Conservation (phyloP, 2,113 vertebrate species). For the Tapirus terrestris region DNA sequence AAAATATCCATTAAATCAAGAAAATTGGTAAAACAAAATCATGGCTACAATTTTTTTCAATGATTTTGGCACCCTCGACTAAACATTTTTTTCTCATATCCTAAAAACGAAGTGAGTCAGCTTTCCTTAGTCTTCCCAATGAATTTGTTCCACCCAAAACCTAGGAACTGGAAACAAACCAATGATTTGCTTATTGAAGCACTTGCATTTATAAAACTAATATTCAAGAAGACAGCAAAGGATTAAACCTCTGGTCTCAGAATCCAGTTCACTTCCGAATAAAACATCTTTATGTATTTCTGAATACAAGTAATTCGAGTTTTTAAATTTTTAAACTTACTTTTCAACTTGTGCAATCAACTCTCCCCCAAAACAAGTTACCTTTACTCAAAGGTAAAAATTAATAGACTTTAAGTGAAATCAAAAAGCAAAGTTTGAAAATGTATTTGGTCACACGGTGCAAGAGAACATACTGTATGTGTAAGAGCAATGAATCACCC, state of each 20-base stretch:
- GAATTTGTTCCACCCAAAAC: constrained; percentile 54
- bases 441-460: neutral
- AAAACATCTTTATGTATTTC: constrained; percentile 35
- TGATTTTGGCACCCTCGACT: constrained; percentile 52
- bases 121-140: constrained; percentile 72
- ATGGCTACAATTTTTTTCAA: constrained; percentile 38
- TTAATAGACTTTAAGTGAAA: constrained; percentile 23
- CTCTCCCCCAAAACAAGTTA: neutral
- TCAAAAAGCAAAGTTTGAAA: constrained; percentile 29
- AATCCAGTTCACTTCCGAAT: constrained; percentile 18
- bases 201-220: constrained; percentile 66
- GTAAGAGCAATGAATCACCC: neutral
- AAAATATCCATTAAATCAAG: constrained; percentile 26
- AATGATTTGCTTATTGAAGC: constrained; percentile 41
- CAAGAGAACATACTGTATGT: neutral
- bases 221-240: constrained; percentile 29
- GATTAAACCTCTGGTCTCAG: constrained; percentile 35
- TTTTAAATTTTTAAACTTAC: constrained; percentile 35
- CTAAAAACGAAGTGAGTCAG: constrained; percentile 67
- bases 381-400: constrained; percentile 36
- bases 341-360: constrained; percentile 42
- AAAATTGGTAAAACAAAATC: constrained; percentile 59
- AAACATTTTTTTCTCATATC: constrained; percentile 53
- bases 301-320: constrained; percentile 15
- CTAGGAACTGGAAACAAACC: constrained; percentile 60